Conservation (phyloP, 2,113 vertebrate species). For the Rhabdornis inornatus region DNA sequence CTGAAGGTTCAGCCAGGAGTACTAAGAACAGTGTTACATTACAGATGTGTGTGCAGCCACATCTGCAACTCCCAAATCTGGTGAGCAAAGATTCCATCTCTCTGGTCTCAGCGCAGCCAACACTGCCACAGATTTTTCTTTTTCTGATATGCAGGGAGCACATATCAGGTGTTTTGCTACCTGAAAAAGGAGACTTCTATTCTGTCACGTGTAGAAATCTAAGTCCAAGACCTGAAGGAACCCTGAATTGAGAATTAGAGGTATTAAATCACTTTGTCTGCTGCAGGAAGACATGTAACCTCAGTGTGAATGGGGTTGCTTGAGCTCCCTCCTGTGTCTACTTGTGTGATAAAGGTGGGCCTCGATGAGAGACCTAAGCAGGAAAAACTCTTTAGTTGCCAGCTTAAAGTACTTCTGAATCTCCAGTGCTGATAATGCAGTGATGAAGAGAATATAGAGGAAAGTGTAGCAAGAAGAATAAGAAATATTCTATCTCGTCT, state of each 20-base stretch:
- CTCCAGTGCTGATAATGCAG: background rate
- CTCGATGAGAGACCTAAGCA: background rate
- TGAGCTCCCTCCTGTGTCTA: conserved; percentile 68
- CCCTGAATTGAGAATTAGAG: background rate
- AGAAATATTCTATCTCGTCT: background rate
- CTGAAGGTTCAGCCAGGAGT: background rate
- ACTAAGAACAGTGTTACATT: background rate
- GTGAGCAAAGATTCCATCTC: background rate
- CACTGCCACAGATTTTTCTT: background rate
- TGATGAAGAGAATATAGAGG: background rate
- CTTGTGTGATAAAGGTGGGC: conserved; percentile 42
- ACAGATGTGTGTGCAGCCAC: background rate
- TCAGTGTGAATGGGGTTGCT: conserved; percentile 40
- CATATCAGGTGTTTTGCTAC: background rate
- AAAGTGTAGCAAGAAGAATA: background rate
- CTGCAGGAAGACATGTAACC: background rate
- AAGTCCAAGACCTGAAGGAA: background rate
- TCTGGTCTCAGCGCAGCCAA: background rate
- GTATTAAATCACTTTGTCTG: background rate
- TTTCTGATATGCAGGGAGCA: background rate
- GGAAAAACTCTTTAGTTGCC: background rate
- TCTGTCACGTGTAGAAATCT: background rate
- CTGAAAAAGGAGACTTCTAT: background rate
- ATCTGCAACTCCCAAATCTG: background rate
- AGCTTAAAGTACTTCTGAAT: background rate